Conservation (phyloP, 2,113 vertebrate genomes). For the Petromus typicus region DNA sequence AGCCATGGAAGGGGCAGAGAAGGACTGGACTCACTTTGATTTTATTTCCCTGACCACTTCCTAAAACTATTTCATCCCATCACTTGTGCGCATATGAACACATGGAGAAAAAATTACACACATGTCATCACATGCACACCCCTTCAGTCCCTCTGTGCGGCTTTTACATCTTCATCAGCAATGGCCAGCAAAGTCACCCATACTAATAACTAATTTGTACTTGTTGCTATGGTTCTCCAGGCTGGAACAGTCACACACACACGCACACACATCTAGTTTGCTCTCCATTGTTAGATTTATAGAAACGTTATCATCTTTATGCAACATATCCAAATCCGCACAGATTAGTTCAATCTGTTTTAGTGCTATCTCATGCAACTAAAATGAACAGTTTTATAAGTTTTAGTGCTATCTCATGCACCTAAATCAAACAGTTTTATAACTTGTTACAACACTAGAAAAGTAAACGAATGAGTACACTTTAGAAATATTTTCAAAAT, state of each 20-base stretch:
- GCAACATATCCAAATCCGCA: not conserved
- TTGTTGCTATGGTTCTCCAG: not conserved
- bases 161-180: not conserved
- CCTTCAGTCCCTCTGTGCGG: not conserved
- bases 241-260: not conserved
- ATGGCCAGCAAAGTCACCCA: not conserved
- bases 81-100: not conserved
- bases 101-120: not conserved
- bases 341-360: not conserved
- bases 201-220: not conserved
- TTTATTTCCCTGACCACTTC: not conserved
- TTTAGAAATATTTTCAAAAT: constrained; percentile 24
- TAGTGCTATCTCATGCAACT: not conserved
- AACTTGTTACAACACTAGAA: not conserved
- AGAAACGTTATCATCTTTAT: not conserved
- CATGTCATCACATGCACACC: not conserved
- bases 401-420: too few relatives aligned
- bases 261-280: not conserved
- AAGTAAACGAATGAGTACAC: not conserved
- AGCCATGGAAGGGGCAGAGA: not conserved
- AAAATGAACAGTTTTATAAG: not conserved
- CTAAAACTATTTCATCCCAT: not conserved
- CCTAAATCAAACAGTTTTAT: not conserved
- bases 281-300: not conserved
- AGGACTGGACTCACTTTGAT: not conserved